Evolutionary conservation across 1,140 invertebrate genomes (phyloP).

Genomic region (Chrysopa pallens): DNA sequence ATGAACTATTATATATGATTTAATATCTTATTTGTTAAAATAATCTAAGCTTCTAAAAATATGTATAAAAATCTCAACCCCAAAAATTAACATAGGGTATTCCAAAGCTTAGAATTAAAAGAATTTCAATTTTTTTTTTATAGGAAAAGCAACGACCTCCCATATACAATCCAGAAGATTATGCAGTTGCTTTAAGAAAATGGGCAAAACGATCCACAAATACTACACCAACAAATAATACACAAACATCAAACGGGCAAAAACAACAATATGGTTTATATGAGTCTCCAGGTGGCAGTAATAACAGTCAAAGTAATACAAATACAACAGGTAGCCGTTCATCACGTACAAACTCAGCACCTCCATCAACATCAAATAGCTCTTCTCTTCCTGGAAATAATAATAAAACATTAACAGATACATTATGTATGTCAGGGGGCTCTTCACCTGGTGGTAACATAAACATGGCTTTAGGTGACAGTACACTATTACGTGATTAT

Average conservation of each 20-base stretch:
- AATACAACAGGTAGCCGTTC: slow-evolving; percentile 9
- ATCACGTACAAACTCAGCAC: slow-evolving; percentile 6
- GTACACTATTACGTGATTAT: slow-evolving; percentile 13
- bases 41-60: no score
- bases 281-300: slow-evolving; percentile 3
- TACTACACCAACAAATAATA: slow-evolving; percentile 5
- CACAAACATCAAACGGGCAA: neutral
- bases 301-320: slow-evolving; percentile 10
- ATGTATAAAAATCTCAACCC: no score
- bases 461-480: neutral
- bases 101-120: neutral
- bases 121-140: slow-evolving; percentile 10
- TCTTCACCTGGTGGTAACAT: neutral
- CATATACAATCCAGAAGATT: slow-evolving; percentile 73
- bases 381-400: neutral
- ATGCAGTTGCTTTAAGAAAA: slow-evolving; percentile 54
- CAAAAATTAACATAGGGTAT: no score
- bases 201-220: slow-evolving; percentile 43
- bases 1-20: no score
- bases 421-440: slow-evolving; percentile 7
- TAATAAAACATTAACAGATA: neutral
- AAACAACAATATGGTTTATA: neutral
- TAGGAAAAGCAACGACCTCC: slow-evolving; percentile 68
- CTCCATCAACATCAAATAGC: slow-evolving; percentile 7
- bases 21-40: no score